Evolutionary conservation across 2,888 invertebrate genomes (phyloP), one percentile per base, ranked within the genome.

Genomic region (Allacma fusca): DNA sequence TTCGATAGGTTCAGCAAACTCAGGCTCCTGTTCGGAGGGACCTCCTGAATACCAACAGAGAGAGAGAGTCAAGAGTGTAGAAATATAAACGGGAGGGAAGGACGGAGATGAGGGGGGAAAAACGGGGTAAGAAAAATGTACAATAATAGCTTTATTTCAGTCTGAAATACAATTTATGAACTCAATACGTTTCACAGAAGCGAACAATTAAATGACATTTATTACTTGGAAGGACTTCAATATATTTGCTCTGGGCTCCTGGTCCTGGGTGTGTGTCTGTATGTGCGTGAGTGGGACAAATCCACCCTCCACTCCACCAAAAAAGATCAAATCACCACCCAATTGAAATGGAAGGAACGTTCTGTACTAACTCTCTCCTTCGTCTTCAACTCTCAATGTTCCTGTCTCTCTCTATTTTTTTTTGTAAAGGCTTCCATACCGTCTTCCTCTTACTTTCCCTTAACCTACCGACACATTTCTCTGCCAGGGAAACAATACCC

Each of bases 1-100:
- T 87, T 94, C 93, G 85, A 96, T 95, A 85, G 93, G 91, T 87
- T 95, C 95, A 79, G 94, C 92, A 88, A 96, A 96, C 87, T 95
- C 94, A 0, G 96, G 96, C 88, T 95, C 95, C 85, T 93, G 92
- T 83, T 92, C 91, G 84, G 88, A 91, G 93, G 91, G 80, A 79
- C 84, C 83, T 83, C 83, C 83, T 83, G 80, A 29, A 64, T 77
- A 72, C 24, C 29, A 74, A 59, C 28, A 71, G 21, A 50, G n/a
- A 50, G 23, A 9, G 40, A 9, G 13, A 40, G 40, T 5, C 5
- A 40, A 40, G 13, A 9, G 40, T 40, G 7, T 13, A 24, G 21
- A 71, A 28, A 13, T 71, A 71, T 71, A 29, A n/a, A 43, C 24
- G 24, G 13, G 26, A 21, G 23, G 23, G n/a, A 16, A 29, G 23